These are phyloP conservation scores for Dendrolimus pini DNA, from an alignment of 2,888 invertebrate species.

Conservation along the genomic window DNA sequence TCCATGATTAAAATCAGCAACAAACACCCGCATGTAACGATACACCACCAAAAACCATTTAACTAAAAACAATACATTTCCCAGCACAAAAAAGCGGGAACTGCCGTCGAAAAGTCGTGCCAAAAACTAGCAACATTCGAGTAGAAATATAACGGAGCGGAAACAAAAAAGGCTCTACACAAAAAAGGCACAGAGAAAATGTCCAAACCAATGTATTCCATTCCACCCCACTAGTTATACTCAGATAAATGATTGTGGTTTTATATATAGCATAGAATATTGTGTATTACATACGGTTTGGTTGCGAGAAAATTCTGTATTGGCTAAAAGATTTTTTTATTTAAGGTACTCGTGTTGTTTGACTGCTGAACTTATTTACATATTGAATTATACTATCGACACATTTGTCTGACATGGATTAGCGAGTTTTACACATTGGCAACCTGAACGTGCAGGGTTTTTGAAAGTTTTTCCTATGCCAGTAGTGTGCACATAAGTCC, in stretches of 20 bases:
- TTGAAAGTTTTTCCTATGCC: too few species aligned
- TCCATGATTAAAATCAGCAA: too few species aligned
- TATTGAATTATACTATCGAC: too few species aligned
- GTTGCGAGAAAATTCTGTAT: not conserved
- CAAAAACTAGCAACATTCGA: not conserved
- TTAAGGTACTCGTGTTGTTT: not conserved
- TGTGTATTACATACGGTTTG: conserved; percentile 18
- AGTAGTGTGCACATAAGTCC: too few species aligned
- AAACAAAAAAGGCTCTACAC: conserved; percentile 23
- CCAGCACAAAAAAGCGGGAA: not conserved
- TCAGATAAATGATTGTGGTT: conserved; percentile 66
- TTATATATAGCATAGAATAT: not conserved
- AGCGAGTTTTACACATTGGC: too few species aligned
- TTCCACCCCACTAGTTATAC: conserved; percentile 66
- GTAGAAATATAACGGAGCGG: conserved; percentile 19
- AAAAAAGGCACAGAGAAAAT: conserved; percentile 37
- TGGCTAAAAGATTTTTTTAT: not conserved
- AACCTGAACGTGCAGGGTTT: too few species aligned
- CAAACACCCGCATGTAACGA: too few species aligned
- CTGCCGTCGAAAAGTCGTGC: not conserved
- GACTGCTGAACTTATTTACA: too few species aligned
- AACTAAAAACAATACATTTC: not conserved
- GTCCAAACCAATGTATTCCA: conserved; percentile 54
- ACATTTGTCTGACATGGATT: too few species aligned
- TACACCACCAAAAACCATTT: too few species aligned